A percentile compares a stretch with the other conserved stretches of the same genome.
Conservation (phyloP, 2,888 invertebrate species). For the Drosophila lacicola region DNA sequence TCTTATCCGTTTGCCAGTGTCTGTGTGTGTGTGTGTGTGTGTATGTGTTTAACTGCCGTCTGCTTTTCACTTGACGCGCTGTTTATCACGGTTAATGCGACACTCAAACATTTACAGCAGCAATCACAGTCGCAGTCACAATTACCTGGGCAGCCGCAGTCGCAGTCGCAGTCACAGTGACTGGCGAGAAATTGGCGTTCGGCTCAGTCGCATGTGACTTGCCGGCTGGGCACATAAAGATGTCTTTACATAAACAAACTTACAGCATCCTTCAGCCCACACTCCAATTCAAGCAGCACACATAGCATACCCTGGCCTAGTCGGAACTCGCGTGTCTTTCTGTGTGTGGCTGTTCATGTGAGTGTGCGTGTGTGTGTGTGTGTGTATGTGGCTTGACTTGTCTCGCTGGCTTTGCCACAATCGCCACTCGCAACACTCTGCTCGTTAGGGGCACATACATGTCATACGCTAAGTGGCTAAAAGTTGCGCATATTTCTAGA, state of each 20-base stretch:
- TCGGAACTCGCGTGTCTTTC: slow-evolving; percentile 1
- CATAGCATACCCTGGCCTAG: slow-evolving; percentile 2
- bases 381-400: slow-evolving; percentile 14
- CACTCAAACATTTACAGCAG: slow-evolving; percentile 17
- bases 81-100: slow-evolving; percentile 42
- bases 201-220: slow-evolving; percentile 1
- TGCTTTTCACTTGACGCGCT: slow-evolving; percentile 23
- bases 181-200: slow-evolving; percentile 23
- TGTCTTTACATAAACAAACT: slow-evolving; percentile 45
- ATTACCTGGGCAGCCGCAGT: slow-evolving; percentile 16
- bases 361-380: neutral
- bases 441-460: slow-evolving; percentile 70
- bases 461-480: slow-evolving; percentile 69
- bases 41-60: neutral
- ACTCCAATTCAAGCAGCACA: slow-evolving; percentile 23
- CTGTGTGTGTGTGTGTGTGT: no score
- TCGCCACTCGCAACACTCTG: slow-evolving; percentile 53
- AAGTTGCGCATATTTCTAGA: slow-evolving; percentile 30
- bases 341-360: no score
- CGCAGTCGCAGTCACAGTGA: slow-evolving; percentile 10
- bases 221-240: slow-evolving; percentile 6
- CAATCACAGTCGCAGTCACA: slow-evolving; percentile 18
- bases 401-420: slow-evolving; percentile 35
- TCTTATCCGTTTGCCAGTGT: neutral
- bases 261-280: slow-evolving; percentile 14